A percentile compares a stretch with the other conserved stretches of the same genome.
These are phyloP conservation scores for Clavelina lepadiformis DNA, from an alignment of 23 tunicate genomes.

Conservation along the genomic window DNA sequence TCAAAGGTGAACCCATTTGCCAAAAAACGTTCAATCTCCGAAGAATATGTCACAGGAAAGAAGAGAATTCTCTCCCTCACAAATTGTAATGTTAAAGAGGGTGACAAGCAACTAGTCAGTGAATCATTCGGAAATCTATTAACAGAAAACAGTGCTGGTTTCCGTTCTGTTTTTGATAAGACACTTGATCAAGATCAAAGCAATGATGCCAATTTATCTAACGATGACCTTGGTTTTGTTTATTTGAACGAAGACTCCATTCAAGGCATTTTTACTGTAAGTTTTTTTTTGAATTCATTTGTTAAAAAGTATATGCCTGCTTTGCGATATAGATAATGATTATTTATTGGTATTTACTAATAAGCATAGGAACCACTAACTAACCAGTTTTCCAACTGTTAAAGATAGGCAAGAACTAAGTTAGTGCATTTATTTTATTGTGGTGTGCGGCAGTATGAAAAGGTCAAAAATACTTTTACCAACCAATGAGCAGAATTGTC, in stretches of 20 bases:
- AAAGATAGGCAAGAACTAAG: neutral
- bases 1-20: constrained; percentile 31
- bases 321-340: too few relatives aligned
- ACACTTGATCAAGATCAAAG: neutral
- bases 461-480: too few relatives aligned
- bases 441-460: too few relatives aligned
- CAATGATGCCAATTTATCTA: constrained; percentile 19
- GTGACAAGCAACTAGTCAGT: neutral
- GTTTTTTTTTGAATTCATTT: neutral
- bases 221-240: constrained; percentile 53
- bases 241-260: constrained; percentile 83
- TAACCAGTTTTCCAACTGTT: neutral
- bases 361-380: too few relatives aligned
- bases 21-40: constrained; percentile 19
- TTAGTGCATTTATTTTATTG: too few relatives aligned
- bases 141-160: too few relatives aligned
- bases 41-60: neutral
- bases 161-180: neutral
- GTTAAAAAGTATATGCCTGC: neutral
- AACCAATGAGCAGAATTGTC: too few relatives aligned
- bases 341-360: too few relatives aligned
- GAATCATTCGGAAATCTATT: neutral
- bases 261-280: constrained; percentile 46
- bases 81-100: neutral
- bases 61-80: constrained; percentile 9